phyloP scores from a whole-genome alignment of 1,140 invertebrate species.

The Tetragnatha versicolor region DNA sequence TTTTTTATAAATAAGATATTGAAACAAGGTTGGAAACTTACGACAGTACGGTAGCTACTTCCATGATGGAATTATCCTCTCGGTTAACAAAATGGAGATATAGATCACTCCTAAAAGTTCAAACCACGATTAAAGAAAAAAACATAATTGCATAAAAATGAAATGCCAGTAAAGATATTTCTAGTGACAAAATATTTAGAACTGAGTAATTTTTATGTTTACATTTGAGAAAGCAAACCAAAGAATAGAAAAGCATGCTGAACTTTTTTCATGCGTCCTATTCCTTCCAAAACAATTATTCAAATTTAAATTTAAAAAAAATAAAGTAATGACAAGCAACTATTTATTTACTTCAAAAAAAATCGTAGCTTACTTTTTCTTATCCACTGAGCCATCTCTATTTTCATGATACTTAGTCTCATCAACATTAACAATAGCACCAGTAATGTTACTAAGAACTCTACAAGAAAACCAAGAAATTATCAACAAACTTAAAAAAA shows the following conservation, averaged over 20 bases:
- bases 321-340: too few species aligned
- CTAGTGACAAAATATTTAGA: too few species aligned
- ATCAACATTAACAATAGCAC: conserved; percentile 91
- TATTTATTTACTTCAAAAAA: too few species aligned
- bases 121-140: not conserved
- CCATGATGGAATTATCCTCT: conserved; percentile 87
- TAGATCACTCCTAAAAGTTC: conserved; percentile 75
- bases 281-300: too few species aligned
- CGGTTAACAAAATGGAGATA: conserved; percentile 91
- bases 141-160: not conserved
- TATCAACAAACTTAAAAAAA: too few species aligned
- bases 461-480: conserved; percentile 63
- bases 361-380: conserved; percentile 80
- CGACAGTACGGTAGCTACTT: conserved; percentile 66
- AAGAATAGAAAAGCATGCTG: too few species aligned
- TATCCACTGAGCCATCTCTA: conserved; percentile 88
- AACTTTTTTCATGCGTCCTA: too few species aligned
- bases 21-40: conserved; percentile 57
- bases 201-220: too few species aligned
- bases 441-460: conserved; percentile 82
- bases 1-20: not conserved
- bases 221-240: too few species aligned
- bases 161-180: not conserved
- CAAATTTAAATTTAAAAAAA: too few species aligned
- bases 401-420: conserved; percentile 92